phyloP scores from a whole-genome alignment of 1,140 invertebrate genomes.

The Eulimnadia texana region DNA sequence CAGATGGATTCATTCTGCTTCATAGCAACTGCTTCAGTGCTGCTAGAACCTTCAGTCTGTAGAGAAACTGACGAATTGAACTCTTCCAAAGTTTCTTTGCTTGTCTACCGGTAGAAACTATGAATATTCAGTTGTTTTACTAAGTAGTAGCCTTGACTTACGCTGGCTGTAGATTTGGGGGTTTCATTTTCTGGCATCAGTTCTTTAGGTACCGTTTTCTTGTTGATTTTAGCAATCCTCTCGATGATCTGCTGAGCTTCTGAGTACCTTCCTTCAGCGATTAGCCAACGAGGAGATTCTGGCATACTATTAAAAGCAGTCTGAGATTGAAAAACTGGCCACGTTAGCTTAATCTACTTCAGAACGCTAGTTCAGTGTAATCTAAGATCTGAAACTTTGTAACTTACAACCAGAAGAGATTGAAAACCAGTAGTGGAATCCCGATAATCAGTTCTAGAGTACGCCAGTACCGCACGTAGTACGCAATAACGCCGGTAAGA shows the following conservation, averaged over 20 bases:
- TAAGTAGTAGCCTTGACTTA: no score
- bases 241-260: slow-evolving; percentile 25
- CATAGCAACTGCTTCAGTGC: background rate
- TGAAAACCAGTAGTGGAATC: slow-evolving; percentile 21
- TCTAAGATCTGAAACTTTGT: slow-evolving; percentile 5
- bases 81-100: background rate
- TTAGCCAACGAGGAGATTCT: slow-evolving; percentile 33
- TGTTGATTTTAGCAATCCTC: slow-evolving; percentile 23
- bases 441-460: slow-evolving; percentile 22
- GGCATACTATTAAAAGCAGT: slow-evolving; percentile 26
- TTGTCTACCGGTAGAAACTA: no score
- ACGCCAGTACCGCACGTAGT: slow-evolving; percentile 27
- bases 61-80: no score
- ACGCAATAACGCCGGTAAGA: slow-evolving; percentile 25
- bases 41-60: background rate
- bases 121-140: no score
- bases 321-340: background rate
- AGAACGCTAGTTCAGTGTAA: no score
- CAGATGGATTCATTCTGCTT: slow-evolving; percentile 10
- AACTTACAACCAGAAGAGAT: slow-evolving; percentile 26
- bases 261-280: slow-evolving; percentile 26
- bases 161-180: no score
- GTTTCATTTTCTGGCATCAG: background rate
- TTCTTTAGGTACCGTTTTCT: slow-evolving; percentile 10
- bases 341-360: no score